Base-by-base conservation (phyloP, 2,113 vertebrate genomes). In the Illadopsis cleaveri region DNA sequence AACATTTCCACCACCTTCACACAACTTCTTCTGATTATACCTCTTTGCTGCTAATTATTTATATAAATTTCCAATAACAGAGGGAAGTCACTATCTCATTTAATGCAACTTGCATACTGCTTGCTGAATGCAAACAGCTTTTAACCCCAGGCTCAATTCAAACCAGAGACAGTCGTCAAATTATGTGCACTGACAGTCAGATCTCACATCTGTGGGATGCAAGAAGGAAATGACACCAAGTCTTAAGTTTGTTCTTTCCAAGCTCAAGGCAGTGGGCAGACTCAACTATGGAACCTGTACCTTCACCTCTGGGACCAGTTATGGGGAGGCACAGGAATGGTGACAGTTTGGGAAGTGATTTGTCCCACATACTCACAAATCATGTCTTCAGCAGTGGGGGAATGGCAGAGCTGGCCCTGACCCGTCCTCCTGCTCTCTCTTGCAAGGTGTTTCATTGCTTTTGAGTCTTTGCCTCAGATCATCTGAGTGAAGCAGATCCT, bases 391-490 rank as follows among this genome's bases (percentile, higher is more conserved):
- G 56, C 47, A 82, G n/a, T 2, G 2, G 10, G 3, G 37, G 31
- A 45, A 42, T 12, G 47, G 28, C 51, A 75, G 57, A 90, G 22
- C 8, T 45, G 38, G 33, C 19, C 69, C 37, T 77, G 58, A 40
- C 23, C 5, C 40, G 20, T 33, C 10, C 30, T 91, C 19, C 38
- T 7, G 0, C 40, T 79, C 22, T 60, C 40, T 72, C 44, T 72
- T 3, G 1, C 50, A 53, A 82, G 50, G 54, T 9, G 2, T 61
- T 77, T 94, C 72, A 75, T 4, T 11, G 0, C 33, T 71, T 14
- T 21, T 0, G 0, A 86, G 27, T 62, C 47, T 56, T 33, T 5
- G 2, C 61, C 44, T 82, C 54, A 65, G 14, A 61, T 18, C 1
- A 3, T 42, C 54, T 10, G 1, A 50, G 28, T 53, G 21, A 72